A percentile compares a stretch with the other conserved stretches of the same genome.
These are phyloP conservation scores for Stomatorhinus walkeri DNA, from an alignment of 2,797 vertebrate genomes.

Conservation along the genomic window DNA sequence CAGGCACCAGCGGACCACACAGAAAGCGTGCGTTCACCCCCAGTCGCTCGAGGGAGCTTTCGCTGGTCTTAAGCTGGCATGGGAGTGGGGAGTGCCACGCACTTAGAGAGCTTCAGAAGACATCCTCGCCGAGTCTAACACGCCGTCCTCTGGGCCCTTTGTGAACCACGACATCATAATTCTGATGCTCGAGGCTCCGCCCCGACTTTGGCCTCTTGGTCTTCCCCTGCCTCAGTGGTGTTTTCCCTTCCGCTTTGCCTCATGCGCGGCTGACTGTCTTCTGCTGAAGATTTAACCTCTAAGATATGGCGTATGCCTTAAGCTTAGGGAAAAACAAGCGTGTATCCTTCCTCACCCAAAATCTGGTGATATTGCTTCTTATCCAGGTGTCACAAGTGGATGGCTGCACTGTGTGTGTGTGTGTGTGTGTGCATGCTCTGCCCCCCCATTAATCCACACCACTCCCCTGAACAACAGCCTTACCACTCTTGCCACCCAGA, in stretches of 20 bases:
- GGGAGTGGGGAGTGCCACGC: no score
- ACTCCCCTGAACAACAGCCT: conserved; percentile 32
- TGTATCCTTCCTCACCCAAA: neutral
- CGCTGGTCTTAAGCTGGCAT: conserved; percentile 19
- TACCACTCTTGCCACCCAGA: conserved; percentile 37
- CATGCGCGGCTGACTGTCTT: neutral
- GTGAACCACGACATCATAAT: neutral
- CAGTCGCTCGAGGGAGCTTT: conserved; percentile 43
- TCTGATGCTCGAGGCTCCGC: neutral
- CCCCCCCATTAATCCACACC: neutral
- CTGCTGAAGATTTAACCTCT: neutral
- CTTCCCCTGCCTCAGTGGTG: neutral
- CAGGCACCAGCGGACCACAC: conserved; percentile 83
- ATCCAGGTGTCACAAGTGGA: neutral
- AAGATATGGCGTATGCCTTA: neutral
- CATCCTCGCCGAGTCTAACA: neutral
- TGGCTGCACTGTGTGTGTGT: neutral
- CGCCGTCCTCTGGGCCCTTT: neutral
- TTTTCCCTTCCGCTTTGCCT: neutral
- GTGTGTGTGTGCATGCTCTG: neutral
- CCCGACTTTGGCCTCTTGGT: neutral
- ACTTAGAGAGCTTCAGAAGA: neutral
- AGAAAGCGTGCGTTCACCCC: conserved; percentile 93
- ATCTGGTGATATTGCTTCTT: neutral
- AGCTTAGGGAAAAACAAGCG: neutral